Base-by-base conservation (phyloP, 2,888 invertebrate genomes). In the Lysandra coridon region DNA sequence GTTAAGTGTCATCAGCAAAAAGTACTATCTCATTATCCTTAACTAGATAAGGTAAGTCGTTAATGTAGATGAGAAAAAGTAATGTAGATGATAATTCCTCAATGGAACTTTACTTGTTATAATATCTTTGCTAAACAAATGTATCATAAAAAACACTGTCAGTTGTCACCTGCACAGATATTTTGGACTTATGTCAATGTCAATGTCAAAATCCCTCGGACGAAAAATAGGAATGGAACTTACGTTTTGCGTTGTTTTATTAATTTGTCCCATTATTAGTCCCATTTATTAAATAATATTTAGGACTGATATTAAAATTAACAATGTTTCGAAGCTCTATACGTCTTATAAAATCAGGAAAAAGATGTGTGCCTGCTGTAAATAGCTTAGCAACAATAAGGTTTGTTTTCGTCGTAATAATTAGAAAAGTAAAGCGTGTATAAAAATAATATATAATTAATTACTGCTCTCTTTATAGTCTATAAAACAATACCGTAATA, bases 291-390 rank as follows among this genome's bases (percentile, higher is more conserved):
- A 30, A 1, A 62, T 4, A 33, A 14, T 69, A 69, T 33, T 33
- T 33, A 14, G 37, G 6, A 40, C 40, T 23, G 23, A 44, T 23
- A 30, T 3, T 37, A 14, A 12, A 37, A 30, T 57, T 17, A 79
- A 81, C 80, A 74, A 85, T 85, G 85, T 80, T 85, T 14, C 84
- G 84, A 81, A 82, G 83, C 76, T 78, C 82, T 30, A 33, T 84
- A 77, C 82, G 80, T 78, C 76, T 81, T 57, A 7, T 85, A 57
- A 80, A 82, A 60, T 79, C 81, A 69, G 83, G 85, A 73, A 85
- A 84, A 79, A 83, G 82, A 78, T 88, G 88, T 83, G 86, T 87
- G 60, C 85, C 77, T 14, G 87, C 62, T 64, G n/a, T 49, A 33
- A 73, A 49, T 49, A 69, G 33, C 30, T 62, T 49, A 1, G 33